Conservation (phyloP, 1,140 invertebrate genomes). For the Parasteatoda tepidariorum region DNA sequence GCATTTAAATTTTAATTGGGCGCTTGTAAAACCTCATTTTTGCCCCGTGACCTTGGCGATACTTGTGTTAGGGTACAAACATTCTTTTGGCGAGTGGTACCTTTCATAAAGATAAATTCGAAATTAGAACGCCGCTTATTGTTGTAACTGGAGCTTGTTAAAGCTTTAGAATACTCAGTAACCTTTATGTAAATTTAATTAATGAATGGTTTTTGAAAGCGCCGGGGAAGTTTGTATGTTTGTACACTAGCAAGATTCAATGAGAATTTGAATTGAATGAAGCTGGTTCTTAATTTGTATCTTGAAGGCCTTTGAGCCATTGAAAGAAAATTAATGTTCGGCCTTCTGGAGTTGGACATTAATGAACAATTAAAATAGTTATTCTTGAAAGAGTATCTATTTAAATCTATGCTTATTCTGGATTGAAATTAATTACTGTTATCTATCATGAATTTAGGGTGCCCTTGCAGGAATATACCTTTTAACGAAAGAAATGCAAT, state of each 20-base stretch:
- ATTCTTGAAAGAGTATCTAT: too few relatives aligned
- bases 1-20: slow-evolving; percentile 29
- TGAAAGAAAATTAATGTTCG: slow-evolving; percentile 2
- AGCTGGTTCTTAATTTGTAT: slow-evolving; percentile 6
- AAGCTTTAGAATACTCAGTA: slow-evolving; percentile 23
- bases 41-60: slow-evolving; percentile 9
- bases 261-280: too few relatives aligned
- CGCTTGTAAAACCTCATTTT: background rate
- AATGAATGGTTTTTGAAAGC: slow-evolving; percentile 22
- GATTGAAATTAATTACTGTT: too few relatives aligned
- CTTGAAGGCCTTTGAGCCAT: background rate
- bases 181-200: slow-evolving; percentile 25
- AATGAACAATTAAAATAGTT: background rate
- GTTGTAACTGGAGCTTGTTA: slow-evolving; percentile 19
- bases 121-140: slow-evolving; percentile 32
- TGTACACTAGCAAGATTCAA: background rate
- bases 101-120: background rate
- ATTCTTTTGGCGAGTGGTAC: slow-evolving; percentile 5
- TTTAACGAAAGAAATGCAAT: too few relatives aligned
- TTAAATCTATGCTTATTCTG: too few relatives aligned
- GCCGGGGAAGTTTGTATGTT: slow-evolving; percentile 1
- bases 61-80: slow-evolving; percentile 22
- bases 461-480: too few relatives aligned
- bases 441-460: too few relatives aligned
- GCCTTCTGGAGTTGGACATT: slow-evolving; percentile 3